Conservation (phyloP, 2,888 invertebrate species). For the Heterodera filipjevi region DNA sequence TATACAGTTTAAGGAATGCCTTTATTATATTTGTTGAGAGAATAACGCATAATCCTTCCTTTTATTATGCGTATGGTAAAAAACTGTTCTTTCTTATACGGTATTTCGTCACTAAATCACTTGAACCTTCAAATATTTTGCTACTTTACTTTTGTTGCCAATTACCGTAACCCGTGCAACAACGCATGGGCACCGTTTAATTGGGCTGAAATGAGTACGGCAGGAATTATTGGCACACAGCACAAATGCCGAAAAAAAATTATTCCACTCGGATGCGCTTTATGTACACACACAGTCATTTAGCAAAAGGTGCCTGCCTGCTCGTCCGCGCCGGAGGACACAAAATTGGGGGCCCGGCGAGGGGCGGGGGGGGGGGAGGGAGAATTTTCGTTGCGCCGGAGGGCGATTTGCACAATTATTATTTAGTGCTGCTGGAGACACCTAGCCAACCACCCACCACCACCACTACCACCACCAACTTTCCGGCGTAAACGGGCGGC, state of each 20-base stretch:
- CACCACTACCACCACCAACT: background rate
- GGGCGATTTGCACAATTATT: constrained; percentile 19
- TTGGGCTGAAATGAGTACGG: background rate
- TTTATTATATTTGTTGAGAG: too few relatives aligned
- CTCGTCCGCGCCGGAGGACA: background rate
- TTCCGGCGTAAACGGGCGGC: background rate
- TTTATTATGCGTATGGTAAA: too few relatives aligned
- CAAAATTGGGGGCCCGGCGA: constrained; percentile 8
- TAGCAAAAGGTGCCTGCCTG: background rate
- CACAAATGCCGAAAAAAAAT: background rate
- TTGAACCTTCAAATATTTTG: too few relatives aligned
- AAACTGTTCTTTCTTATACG: too few relatives aligned
- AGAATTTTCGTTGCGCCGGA: background rate
- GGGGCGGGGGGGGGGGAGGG: too few relatives aligned
- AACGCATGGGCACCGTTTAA: background rate
- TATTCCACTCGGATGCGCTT: constrained; percentile 12
- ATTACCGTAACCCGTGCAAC: background rate
- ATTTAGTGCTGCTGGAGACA: background rate
- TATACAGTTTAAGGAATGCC: too few relatives aligned
- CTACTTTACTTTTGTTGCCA: too few relatives aligned
- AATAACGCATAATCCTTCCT: too few relatives aligned
- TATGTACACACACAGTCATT: constrained; percentile 7
- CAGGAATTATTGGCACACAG: background rate
- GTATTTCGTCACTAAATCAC: too few relatives aligned
- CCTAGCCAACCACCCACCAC: too few relatives aligned